A percentile compares a stretch with the other conserved stretches of the same genome.
Evolutionary conservation across 1,140 invertebrate species (phyloP).

Genomic region (Caenorhabditis latens): DNA sequence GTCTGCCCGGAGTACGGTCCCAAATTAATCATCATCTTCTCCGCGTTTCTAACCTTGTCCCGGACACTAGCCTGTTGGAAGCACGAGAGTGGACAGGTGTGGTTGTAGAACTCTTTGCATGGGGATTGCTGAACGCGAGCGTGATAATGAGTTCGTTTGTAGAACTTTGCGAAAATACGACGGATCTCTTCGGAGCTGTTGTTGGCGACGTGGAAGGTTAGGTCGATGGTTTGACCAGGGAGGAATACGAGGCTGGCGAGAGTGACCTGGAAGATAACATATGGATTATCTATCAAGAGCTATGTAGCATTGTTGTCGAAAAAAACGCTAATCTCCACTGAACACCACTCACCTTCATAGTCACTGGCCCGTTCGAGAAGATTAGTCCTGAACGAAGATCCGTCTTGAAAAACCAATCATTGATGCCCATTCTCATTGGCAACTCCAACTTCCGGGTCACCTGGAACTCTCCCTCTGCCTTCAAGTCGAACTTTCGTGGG

Average conservation of each 20-base stretch:
- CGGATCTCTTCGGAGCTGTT: not conserved
- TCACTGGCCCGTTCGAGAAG: not conserved
- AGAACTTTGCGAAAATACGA: not conserved
- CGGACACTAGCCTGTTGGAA: no score
- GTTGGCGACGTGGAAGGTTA: not conserved
- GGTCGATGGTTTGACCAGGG: not conserved
- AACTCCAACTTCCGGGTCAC: not conserved
- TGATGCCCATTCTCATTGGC: not conserved
- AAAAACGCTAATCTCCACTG: no score
- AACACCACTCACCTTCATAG: not conserved
- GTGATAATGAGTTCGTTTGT: not conserved
- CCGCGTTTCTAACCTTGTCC: not conserved
- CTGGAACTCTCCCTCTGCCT: not conserved
- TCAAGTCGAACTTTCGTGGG: slow-evolving; percentile 4
- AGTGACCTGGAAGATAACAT: not conserved
- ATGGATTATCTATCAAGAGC: not conserved
- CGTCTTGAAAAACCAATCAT: not conserved
- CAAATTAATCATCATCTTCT: not conserved
- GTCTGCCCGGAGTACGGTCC: not conserved
- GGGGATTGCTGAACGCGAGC: not conserved
- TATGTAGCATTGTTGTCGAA: no score
- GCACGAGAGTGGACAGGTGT: not conserved
- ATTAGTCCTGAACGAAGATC: not conserved
- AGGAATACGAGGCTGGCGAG: not conserved
- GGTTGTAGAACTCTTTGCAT: not conserved